Base-by-base conservation (phyloP, 1,140 invertebrate genomes). In the Drosophila ercepeae region DNA sequence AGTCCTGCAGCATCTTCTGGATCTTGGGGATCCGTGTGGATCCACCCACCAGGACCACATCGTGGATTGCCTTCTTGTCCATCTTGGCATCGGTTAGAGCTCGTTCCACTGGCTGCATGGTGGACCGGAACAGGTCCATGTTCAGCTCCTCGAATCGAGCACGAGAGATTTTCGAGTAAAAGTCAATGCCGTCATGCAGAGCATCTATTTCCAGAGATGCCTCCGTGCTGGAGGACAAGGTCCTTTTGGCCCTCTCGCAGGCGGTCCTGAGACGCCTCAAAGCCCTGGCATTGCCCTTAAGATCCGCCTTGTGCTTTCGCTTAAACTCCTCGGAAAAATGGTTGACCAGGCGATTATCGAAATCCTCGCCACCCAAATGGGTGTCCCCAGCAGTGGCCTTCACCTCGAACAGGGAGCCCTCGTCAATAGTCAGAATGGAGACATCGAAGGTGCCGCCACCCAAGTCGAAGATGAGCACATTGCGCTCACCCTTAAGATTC, bases 101-200 rank as follows among this genome's bases (percentile, higher is more conserved):
- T 91, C 90, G 96, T 71, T 96, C 95, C 6, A 96, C 95, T 0
- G 95, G 95, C 25, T 93, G 92, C 46, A 96, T 79, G 0, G 95
- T 96, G 1, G 93, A 92, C 42, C 94, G 91, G 89, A 95, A 95
- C 29, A 98, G 93, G 92, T 98, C 97, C 70, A 95, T 94, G 89
- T 96, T 96, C 8, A 98, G 91, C 91, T 98, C 97, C 92, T 98
- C 97, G 89, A 97, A 97, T 41, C 95, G 92, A 1, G 97, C 97
- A 73, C 97, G 93, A 7, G 96, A 95, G 16, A 98, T 95, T 86
- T 95, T 96, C 0, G 96, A 95, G 91, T 97, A 97, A 90, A 97
- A 97, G 89, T 98, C 97, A 23, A 96, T 93, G 8, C 95, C 95
- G 60, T 96, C 95, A 64, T 94, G 93, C n/a, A 96, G 84, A 2